A percentile compares a stretch with the other conserved stretches of the same genome.
These are phyloP conservation scores for Catajapyx aquilonaris DNA, from an alignment of 1,140 invertebrate species.

Conservation along the genomic window DNA sequence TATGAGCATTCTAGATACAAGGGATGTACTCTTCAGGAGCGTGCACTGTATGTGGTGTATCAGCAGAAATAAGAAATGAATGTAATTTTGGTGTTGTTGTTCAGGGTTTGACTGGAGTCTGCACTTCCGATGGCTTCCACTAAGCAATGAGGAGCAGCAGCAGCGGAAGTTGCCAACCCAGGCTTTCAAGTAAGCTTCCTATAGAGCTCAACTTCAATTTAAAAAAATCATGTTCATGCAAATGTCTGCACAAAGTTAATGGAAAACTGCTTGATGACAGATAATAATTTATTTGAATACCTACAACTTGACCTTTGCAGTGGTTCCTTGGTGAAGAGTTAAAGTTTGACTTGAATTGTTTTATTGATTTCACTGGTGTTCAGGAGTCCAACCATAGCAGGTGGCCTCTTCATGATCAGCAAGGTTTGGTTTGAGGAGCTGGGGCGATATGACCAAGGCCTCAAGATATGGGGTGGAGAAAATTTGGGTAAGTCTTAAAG, in stretches of 20 bases:
- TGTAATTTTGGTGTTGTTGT: not conserved
- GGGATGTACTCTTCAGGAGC: not conserved
- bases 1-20: not conserved
- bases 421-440: conserved; percentile 33
- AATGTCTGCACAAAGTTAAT: no score
- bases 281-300: no score
- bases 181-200: no score
- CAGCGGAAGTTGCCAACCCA: no score
- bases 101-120: not conserved
- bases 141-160: no score
- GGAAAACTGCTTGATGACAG: no score
- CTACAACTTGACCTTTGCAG: not conserved
- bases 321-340: not conserved
- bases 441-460: conserved; percentile 39
- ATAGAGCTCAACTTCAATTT: no score
- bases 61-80: not conserved
- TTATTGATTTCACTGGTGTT: no score
- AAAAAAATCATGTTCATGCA: no score
- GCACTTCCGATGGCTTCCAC: not conserved
- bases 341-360: not conserved
- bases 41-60: not conserved
- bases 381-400: conserved; percentile 39
- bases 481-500: conserved; percentile 31
- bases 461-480: conserved; percentile 47
- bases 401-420: conserved; percentile 37